Base-by-base conservation (phyloP, 2,113 vertebrate genomes). In the Falco punctatus region DNA sequence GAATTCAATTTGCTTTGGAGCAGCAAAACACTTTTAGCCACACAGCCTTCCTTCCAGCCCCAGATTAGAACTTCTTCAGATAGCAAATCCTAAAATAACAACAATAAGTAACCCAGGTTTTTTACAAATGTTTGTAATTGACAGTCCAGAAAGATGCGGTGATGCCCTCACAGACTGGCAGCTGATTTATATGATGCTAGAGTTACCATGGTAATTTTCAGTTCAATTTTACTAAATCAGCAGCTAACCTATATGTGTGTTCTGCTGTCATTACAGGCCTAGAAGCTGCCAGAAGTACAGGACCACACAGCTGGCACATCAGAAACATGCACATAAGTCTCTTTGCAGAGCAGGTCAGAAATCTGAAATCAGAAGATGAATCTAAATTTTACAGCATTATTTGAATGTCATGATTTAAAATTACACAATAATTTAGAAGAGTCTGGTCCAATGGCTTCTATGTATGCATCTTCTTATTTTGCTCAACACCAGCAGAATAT, bases 1-100 rank as follows among this genome's bases (percentile, higher is more conserved):
- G 18, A 88, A 92, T 88, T 81, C 75, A 84, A 64, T 93, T 95
- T 92, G 73, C 86, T 75, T 44, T 75, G 57, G 40, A 89, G 61
- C n/a, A 81, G 52, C 38, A 81, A 28, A 92, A 42, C 58, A 48
- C 18, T 86, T 83, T 83, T 8, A 78, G 54, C 71, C 3, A 0
- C 62, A 71, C 0, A 88, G 48, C 48, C 65, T 61, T 74, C 48
- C 46, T 64, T 86, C 48, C 32, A 81, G 30, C 4, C 57, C 24
- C 5, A 11, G 32, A 66, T 48, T 69, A 88, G 64, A 81, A 90
- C 10, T 65, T 75, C 30, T 84, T 64, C 80, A 86, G 69, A 64
- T 28, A 78, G 40, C 9, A 95, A 90, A 83, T 40, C 59, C 65
- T 71, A 75, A 79, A 93, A 4, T 66, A 77, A 77, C 14, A 91